Percentiles rank a stretch among this genome's conserved stretches.
These are phyloP conservation scores for Limnephilus marmoratus DNA, from an alignment of 2,888 invertebrate genomes.

Conservation along the genomic window DNA sequence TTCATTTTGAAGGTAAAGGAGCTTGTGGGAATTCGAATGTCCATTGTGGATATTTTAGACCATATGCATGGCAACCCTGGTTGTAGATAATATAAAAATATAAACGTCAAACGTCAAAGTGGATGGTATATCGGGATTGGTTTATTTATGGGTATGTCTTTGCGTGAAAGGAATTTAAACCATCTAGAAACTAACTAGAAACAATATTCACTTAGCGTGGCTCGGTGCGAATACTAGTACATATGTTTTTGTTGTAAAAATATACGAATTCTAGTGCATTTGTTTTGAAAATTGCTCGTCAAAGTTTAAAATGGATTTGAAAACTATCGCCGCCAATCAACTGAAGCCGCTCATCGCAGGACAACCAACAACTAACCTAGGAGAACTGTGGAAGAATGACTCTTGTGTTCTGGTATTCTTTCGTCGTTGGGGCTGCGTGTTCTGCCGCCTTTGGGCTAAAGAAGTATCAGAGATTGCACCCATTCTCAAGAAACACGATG, in stretches of 20 bases:
- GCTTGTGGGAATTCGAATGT: too few relatives aligned
- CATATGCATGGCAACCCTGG: too few relatives aligned
- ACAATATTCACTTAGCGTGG: neutral
- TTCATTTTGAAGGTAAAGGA: too few relatives aligned
- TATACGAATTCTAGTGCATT: too few relatives aligned
- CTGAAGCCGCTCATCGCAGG: neutral
- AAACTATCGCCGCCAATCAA: neutral
- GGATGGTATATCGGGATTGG: too few relatives aligned
- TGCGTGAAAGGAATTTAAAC: too few relatives aligned
- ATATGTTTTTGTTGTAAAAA: neutral
- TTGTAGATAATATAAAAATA: too few relatives aligned
- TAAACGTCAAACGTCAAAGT: too few relatives aligned
- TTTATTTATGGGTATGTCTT: too few relatives aligned
- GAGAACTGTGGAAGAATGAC: constrained; percentile 79
- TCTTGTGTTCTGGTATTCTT: constrained; percentile 79
- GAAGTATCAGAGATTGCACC: constrained; percentile 80
- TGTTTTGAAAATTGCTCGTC: neutral
- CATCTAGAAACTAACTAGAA: neutral
- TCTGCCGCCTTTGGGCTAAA: constrained; percentile 81
- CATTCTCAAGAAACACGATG: constrained; percentile 77
- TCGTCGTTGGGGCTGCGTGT: constrained; percentile 82
- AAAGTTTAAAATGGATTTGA: neutral
- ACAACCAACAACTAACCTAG: constrained; percentile 68
- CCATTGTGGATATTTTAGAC: too few relatives aligned
- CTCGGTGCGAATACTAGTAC: neutral